phyloP scores from a whole-genome alignment of 2,888 invertebrate species.

The Drosophila barbarae region DNA sequence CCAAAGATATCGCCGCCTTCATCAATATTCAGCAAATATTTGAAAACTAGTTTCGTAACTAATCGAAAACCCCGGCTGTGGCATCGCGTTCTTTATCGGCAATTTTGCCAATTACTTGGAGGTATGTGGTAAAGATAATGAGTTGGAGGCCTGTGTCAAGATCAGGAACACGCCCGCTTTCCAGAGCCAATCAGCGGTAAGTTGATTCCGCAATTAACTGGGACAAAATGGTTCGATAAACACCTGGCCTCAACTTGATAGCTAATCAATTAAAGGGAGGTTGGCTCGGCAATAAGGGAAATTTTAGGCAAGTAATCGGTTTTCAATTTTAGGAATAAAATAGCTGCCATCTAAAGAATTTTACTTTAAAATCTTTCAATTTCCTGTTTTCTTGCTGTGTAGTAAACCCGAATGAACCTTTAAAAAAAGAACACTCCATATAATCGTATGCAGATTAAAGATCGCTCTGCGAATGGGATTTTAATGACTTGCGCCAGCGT shows the following conservation, averaged over 20 bases:
- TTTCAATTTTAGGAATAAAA: too few species aligned
- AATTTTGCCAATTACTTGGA: conserved; percentile 34
- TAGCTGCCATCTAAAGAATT: background rate
- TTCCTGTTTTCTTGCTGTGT: conserved; percentile 6
- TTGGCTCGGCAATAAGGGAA: background rate
- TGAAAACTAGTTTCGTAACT: conserved; percentile 37
- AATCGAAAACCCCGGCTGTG: conserved; percentile 24
- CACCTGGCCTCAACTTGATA: conserved; percentile 1
- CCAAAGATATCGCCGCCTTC: conserved; percentile 27
- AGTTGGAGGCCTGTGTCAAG: conserved; percentile 32
- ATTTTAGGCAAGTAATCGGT: background rate
- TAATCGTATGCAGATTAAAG: conserved; percentile 54
- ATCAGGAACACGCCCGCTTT: conserved; percentile 34
- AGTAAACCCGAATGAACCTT: conserved; percentile 5
- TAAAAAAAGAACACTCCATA: conserved; percentile 6
- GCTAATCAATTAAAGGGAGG: conserved; percentile 7
- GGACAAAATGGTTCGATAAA: conserved; percentile 19
- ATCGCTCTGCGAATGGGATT: conserved; percentile 39
- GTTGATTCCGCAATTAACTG: conserved; percentile 12
- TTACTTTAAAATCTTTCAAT: background rate
- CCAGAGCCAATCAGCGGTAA: conserved; percentile 20
- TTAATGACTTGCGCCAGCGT: conserved; percentile 38
- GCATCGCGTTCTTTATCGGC: conserved; percentile 29
- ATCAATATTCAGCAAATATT: conserved; percentile 33
- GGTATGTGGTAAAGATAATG: conserved; percentile 16